Base-by-base conservation (phyloP, 2,797 vertebrate genomes). In the Buphagus erythrorhynchus region DNA sequence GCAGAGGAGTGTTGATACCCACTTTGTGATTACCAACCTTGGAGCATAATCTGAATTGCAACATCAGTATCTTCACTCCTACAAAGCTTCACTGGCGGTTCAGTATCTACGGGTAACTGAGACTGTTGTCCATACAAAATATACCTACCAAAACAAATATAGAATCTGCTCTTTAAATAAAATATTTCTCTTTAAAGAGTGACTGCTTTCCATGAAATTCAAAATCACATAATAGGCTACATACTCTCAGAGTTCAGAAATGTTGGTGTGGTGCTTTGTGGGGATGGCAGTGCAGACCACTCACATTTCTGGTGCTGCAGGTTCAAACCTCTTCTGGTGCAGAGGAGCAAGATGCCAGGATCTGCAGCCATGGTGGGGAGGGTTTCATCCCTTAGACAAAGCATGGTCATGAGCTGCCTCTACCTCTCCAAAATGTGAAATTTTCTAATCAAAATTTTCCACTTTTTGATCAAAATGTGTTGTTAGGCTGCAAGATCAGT, bases 231-330 rank as follows among this genome's bases (percentile, higher is more conserved):
- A 61, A 11, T 7, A 38, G 36, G 7, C 18, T 11, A 11, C 0
- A 0, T 28, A 17, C 4, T 29, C 36, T 57, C 14, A 48, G 66
- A 45, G 38, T 46, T 55, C 48, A 40, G 40, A 66, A 87, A 22
- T 22, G 33, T 22, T 66, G 18, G 4, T n/a, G 36, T 35, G 42
- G 16, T 75, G 11, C 45, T 84, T 61, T 61, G 25, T n/a, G 29
- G 18, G 40, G 26, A 40, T 5, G 9, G 33, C 45, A 57, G 21
- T n/a, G 21, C 26, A 26, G 17, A 29, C 3, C 16, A 6, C 48
- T 54, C 0, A 0, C 1, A 2, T 35, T 84, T 38, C 62, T 83
- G 36, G 13, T 48, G 43, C 35, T 3, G 3, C 18, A 26, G 25
- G 14, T 14, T 51, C 45, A 33, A 55, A 49, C 1, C 15, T 75